Percentiles rank a stretch among this genome's conserved stretches.
Evolutionary conservation across 2,797 vertebrate species (phyloP).

Genomic region (Saguinus oedipus): DNA sequence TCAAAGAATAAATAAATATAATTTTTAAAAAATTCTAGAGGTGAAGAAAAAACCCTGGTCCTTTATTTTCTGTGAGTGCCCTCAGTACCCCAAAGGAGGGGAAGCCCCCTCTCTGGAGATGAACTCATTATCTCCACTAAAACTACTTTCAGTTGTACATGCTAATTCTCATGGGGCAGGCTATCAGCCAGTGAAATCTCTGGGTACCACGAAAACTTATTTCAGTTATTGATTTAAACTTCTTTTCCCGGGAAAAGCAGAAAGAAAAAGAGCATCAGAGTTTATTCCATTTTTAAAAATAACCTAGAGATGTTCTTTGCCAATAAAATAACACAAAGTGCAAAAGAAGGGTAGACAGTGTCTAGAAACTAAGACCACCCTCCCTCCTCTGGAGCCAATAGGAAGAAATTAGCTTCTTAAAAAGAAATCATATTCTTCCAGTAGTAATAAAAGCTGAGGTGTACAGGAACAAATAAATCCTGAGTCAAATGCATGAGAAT

Average conservation of each 20-base stretch:
- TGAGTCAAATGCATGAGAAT: neutral
- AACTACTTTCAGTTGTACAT: neutral
- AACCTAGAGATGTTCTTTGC: neutral
- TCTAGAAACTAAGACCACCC: neutral
- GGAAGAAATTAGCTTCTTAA: neutral
- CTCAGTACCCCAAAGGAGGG: rapidly evolving
- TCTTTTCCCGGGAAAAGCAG: neutral
- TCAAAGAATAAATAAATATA: too few species aligned
- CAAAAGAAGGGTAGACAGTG: neutral
- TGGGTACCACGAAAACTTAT: neutral
- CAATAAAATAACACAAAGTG: neutral
- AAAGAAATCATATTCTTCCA: neutral
- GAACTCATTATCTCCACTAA: neutral
- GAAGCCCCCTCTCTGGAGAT: neutral
- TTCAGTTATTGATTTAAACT: neutral
- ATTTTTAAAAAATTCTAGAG: neutral
- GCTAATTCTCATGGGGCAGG: neutral
- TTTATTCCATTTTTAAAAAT: neutral
- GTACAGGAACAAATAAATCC: neutral
- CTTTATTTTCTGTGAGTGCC: neutral
- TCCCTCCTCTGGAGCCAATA: neutral
- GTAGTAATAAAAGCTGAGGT: neutral
- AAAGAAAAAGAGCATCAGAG: neutral
- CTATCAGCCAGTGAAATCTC: neutral
- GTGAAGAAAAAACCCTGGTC: too few species aligned